These are phyloP conservation scores for Cyprinus carpio DNA, from an alignment of 2,113 vertebrate genomes.

Conservation along the genomic window DNA sequence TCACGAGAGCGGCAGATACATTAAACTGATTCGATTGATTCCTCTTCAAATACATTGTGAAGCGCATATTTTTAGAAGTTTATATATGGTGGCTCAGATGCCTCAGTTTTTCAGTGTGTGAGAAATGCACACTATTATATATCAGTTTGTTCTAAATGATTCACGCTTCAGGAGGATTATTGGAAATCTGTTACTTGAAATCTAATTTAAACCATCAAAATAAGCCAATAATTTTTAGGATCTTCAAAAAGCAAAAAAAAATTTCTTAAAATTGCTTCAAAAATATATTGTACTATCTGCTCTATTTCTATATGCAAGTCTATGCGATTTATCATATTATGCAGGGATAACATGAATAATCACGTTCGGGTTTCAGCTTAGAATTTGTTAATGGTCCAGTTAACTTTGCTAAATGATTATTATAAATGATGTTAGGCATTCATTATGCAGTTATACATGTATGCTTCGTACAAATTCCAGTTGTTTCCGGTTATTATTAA, in stretches of 20 bases:
- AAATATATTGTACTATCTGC: background rate
- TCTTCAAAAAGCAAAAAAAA: background rate
- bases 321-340: background rate
- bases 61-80: background rate
- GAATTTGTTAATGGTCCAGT: background rate
- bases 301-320: background rate
- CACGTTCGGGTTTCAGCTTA: background rate
- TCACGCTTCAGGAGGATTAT: background rate
- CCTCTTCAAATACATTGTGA: background rate
- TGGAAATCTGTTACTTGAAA: background rate
- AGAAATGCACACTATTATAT: background rate
- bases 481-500: no score
- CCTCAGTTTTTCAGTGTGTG: background rate
- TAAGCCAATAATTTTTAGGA: background rate
- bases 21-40: constrained; percentile 1
- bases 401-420: background rate
- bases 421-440: background rate
- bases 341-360: background rate
- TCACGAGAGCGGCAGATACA: background rate
- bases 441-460: background rate
- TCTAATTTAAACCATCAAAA: no score
- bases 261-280: background rate
- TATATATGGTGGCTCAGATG: background rate
- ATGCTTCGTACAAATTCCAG: background rate
- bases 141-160: background rate